Percentiles rank a stretch among this genome's conserved stretches.
phyloP scores from a whole-genome alignment of 2,888 invertebrate species.

The Eilema sororculum region DNA sequence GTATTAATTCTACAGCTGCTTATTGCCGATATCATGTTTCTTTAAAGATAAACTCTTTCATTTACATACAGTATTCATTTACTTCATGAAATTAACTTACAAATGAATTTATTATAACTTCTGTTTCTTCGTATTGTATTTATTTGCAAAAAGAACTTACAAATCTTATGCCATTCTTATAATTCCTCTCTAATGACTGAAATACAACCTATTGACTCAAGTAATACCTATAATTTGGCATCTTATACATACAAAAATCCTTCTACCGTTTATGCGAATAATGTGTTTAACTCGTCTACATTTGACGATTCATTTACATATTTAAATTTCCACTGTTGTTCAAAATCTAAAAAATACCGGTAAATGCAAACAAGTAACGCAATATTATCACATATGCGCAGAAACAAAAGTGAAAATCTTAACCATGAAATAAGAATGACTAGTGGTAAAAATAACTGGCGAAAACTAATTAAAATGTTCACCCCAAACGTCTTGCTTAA shows the following conservation, averaged over 20 bases:
- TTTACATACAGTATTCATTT: neutral
- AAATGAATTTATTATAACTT: conserved; percentile 22
- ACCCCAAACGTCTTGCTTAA: conserved; percentile 35
- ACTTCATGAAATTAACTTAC: conserved; percentile 28
- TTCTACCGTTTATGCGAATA: conserved; percentile 48
- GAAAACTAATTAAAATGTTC: conserved; percentile 38
- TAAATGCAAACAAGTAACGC: conserved; percentile 61
- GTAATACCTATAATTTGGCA: conserved; percentile 36
- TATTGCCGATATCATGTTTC: conserved; percentile 2
- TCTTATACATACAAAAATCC: conserved; percentile 44
- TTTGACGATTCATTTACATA: conserved; percentile 60
- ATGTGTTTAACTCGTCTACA: conserved; percentile 51
- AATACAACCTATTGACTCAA: conserved; percentile 51
- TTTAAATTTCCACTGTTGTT: conserved; percentile 47
- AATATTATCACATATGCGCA: conserved; percentile 58
- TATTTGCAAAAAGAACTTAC: conserved; percentile 33
- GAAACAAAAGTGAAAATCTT: conserved; percentile 52
- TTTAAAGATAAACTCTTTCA: neutral
- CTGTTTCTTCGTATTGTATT: conserved; percentile 29
- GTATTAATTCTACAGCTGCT: neutral
- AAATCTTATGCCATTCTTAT: conserved; percentile 53
- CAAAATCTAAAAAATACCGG: conserved; percentile 46
- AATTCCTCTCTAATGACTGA: conserved; percentile 53
- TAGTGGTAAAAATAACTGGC: conserved; percentile 65
- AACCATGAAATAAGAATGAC: conserved; percentile 56